Percentiles rank a stretch among this genome's conserved stretches.
These are phyloP conservation scores for Tiphia femorata DNA, from an alignment of 2,888 invertebrate species.

Conservation along the genomic window DNA sequence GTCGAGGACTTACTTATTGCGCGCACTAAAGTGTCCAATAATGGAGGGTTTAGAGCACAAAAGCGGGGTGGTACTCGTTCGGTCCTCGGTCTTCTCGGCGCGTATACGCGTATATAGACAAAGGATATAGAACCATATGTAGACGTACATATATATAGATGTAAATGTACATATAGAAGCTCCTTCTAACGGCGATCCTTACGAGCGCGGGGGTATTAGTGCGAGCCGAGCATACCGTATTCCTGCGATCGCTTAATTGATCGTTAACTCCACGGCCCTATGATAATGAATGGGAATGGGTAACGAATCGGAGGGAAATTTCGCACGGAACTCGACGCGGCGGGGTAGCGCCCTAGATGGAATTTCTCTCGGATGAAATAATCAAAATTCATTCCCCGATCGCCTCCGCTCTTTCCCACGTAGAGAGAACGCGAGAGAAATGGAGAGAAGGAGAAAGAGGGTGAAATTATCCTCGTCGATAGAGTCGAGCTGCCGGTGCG, in stretches of 20 bases:
- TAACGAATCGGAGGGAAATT: constrained; percentile 22
- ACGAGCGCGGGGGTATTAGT: constrained; percentile 41
- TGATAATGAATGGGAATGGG: constrained; percentile 49
- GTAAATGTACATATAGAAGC: no score
- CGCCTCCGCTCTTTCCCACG: background rate
- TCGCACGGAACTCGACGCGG: constrained; percentile 2
- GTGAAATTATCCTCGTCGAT: no score
- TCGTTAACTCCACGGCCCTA: constrained; percentile 53
- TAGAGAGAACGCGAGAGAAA: background rate
- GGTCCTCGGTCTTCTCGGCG: no score
- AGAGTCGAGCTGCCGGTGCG: no score
- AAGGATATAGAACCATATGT: no score
- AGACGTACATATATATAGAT: no score
- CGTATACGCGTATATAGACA: no score
- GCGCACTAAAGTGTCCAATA: background rate
- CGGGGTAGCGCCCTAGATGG: background rate
- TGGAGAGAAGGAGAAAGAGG: background rate
- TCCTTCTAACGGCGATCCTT: constrained; percentile 32
- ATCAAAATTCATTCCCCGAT: constrained; percentile 20
- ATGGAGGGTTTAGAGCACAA: background rate
- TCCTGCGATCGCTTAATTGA: constrained; percentile 56
- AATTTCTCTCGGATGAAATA: constrained; percentile 23
- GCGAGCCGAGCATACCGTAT: constrained; percentile 55
- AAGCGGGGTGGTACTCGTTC: background rate
- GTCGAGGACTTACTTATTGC: constrained; percentile 1